Conservation (phyloP, 2,888 invertebrate species). For the Teleogryllus oceanicus region DNA sequence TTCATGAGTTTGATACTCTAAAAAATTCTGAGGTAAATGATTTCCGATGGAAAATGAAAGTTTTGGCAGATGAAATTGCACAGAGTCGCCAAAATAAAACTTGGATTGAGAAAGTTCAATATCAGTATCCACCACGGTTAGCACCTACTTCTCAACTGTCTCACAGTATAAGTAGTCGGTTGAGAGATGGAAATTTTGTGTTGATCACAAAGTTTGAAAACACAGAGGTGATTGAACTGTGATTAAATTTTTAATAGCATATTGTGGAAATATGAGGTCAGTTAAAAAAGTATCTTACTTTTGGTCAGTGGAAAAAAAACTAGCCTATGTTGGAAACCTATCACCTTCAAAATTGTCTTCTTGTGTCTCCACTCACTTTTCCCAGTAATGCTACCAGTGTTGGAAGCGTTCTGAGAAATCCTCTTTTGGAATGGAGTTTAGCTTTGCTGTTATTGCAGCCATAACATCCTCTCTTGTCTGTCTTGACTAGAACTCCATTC, state of each 20-base stretch:
- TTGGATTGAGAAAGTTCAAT: constrained; percentile 68
- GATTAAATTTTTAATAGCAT: constrained; percentile 36
- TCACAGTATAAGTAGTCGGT: constrained; percentile 61
- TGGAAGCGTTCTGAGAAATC: no score
- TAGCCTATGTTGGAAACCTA: no score
- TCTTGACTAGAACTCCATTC: no score
- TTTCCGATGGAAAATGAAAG: constrained; percentile 80
- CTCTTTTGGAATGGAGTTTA: no score
- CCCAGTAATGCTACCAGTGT: no score
- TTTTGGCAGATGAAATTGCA: constrained; percentile 73
- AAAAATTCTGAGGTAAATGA: constrained; percentile 82
- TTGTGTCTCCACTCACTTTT: no score
- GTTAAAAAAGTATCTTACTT: no score
- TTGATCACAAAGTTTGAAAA: constrained; percentile 74
- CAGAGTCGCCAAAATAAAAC: constrained; percentile 61
- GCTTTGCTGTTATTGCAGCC: no score
- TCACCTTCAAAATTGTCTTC: no score
- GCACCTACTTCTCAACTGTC: constrained; percentile 64
- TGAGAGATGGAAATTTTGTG: constrained; percentile 66
- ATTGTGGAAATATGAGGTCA: not conserved
- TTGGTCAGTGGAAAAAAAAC: no score
- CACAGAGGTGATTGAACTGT: constrained; percentile 57
- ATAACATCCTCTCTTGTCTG: not conserved
- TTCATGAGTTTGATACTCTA: constrained; percentile 73
- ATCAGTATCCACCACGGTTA: constrained; percentile 78